These are phyloP conservation scores for Acrobasis suavella DNA, from an alignment of 2,888 invertebrate species.

Conservation along the genomic window DNA sequence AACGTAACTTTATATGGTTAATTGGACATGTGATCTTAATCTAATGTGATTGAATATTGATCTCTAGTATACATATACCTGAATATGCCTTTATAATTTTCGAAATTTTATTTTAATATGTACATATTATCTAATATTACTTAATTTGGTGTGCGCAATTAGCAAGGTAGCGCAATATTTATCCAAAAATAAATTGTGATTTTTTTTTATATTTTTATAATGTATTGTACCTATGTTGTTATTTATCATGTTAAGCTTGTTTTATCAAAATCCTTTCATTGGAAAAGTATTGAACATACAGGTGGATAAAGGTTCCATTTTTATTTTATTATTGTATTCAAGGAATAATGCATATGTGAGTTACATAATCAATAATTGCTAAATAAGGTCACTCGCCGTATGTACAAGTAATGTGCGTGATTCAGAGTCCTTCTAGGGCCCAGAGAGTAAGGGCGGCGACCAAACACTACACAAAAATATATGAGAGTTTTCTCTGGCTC, in stretches of 20 bases:
- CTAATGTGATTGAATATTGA: constrained; percentile 14
- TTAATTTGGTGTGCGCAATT: too few species aligned
- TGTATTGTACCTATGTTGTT: too few species aligned
- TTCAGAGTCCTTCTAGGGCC: not conserved
- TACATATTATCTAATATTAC: not conserved
- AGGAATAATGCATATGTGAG: not conserved
- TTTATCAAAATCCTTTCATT: too few species aligned
- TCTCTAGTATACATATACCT: constrained; percentile 5
- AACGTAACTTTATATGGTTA: not conserved
- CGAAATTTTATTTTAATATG: constrained; percentile 5
- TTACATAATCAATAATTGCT: constrained; percentile 7
- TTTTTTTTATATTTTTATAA: too few species aligned
- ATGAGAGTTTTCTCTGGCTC: too few species aligned
- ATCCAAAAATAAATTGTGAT: too few species aligned
- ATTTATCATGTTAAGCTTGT: too few species aligned
- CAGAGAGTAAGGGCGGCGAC: too few species aligned
- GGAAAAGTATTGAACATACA: not conserved
- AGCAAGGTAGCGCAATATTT: too few species aligned
- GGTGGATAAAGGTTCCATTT: not conserved
- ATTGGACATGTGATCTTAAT: constrained; percentile 16
- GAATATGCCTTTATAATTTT: constrained; percentile 9
- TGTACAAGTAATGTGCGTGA: constrained; percentile 1
- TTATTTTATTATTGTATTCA: not conserved
- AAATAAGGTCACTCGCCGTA: constrained; percentile 3
- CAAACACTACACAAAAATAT: too few species aligned